Percentiles rank a stretch among this genome's conserved stretches.
These are phyloP conservation scores for Neomorphus geoffroyi DNA, from an alignment of 2,797 vertebrate genomes.

Conservation along the genomic window DNA sequence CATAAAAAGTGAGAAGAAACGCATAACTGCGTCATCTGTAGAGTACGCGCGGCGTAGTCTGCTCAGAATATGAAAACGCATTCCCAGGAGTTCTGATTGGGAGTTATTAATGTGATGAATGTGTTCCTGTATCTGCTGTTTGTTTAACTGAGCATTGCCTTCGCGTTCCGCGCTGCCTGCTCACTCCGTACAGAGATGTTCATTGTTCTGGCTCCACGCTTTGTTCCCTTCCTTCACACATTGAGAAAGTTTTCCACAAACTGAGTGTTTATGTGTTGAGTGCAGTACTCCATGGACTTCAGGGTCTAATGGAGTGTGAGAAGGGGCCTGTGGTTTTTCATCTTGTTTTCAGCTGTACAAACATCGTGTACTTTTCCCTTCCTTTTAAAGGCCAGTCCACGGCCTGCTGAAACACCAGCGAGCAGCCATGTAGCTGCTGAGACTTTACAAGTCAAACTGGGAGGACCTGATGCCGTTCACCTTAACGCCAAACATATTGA, in stretches of 20 bases:
- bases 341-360: slow-evolving; percentile 99
- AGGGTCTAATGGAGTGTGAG: slow-evolving; percentile 95
- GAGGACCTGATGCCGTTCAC: slow-evolving; percentile 67
- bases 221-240: slow-evolving; percentile 79
- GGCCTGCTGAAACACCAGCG: slow-evolving; percentile 67
- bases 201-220: slow-evolving; percentile 80
- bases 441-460: slow-evolving; percentile 74
- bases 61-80: neutral
- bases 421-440: slow-evolving; percentile 57
- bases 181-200: slow-evolving; percentile 81
- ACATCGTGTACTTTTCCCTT: slow-evolving; percentile 82
- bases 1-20: neutral
- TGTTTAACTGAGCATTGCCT: slow-evolving; percentile 3
- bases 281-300: slow-evolving; percentile 91
- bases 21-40: neutral
- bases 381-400: slow-evolving; percentile 70
- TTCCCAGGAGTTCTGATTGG: slow-evolving; percentile 19
- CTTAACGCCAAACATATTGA: slow-evolving; percentile 77
- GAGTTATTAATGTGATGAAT: slow-evolving; percentile 62
- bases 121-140: slow-evolving; percentile 30
- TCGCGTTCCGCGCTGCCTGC: slow-evolving; percentile 61
- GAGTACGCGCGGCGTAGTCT: neutral
- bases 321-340: slow-evolving; percentile 93
- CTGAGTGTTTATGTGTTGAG: slow-evolving; percentile 95
- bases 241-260: slow-evolving; percentile 85